Evolutionary conservation across 1,140 invertebrate species (phyloP), one percentile per base, ranked within the genome.

Genomic region (Formica exsecta): DNA sequence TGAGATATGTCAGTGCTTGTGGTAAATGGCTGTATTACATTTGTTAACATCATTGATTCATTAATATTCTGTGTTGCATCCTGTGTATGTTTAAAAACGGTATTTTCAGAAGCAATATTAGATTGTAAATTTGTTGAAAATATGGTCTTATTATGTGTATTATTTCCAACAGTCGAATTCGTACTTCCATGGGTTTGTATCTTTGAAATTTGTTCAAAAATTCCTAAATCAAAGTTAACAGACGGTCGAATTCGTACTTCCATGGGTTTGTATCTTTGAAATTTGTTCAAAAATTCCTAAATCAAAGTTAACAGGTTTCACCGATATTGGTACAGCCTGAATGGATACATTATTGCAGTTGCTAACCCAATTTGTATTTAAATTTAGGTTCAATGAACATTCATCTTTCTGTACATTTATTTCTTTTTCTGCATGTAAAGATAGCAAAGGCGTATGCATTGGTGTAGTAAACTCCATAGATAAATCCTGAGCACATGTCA

Each of bases 401-500:
- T 59, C 13, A 65, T 61, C 11, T 16, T 66, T n/a, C 16, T 54
- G 9, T 29, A 36, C 68, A 86, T 57, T 54, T 61, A 84, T 51
- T 32, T 19, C 16, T 2, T 74, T 2, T 48, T 59, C 8, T 29
- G 3, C 7, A 57, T 48, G n/a, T 32, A 19, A 59, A n/a, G 59
- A 9, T 61, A n/a, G 3, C 44, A 41, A 86, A 77, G 0, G 48
- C 38, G 9, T 36, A 48, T 62, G 71, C 36, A 87, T 16, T 8
- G 44, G 44, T 68, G 79, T 32, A 36, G 80, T 88, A 13, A 87
- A 57, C 2, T 88, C 85, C 73, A 86, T 87, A 68, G 57, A 62
- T 0, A 13, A 19, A 77, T 85, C 22, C 22, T 87, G 51, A 54
- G 13, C 0, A 32, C 11, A 62, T 54, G 51, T 87, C 9, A 25